These are phyloP conservation scores for Zeugodacus cucurbitae DNA, from an alignment of 1,140 invertebrate genomes.

Conservation along the genomic window DNA sequence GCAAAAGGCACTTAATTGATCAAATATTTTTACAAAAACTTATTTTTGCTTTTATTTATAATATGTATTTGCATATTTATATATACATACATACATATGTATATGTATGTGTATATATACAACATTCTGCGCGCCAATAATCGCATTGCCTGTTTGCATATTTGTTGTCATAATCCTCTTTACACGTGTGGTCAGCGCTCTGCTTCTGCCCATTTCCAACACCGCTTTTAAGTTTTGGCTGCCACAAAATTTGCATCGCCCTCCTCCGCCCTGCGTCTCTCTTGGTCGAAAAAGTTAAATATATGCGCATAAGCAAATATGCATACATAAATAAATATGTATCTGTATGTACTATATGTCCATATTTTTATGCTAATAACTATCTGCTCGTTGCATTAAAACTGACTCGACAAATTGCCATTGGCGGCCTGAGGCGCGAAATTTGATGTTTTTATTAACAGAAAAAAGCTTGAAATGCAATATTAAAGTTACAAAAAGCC, in stretches of 20 bases:
- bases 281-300: neutral
- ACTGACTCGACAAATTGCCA: neutral
- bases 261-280: no score
- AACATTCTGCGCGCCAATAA: neutral
- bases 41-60: neutral
- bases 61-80: neutral
- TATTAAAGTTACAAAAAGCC: neutral
- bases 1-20: slow-evolving; percentile 3
- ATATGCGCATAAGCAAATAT: neutral
- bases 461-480: neutral
- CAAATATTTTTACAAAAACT: neutral
- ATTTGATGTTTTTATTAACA: neutral
- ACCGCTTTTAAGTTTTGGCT: neutral
- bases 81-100: neutral
- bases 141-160: neutral
- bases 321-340: neutral
- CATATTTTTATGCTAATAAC: neutral
- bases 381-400: neutral
- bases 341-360: neutral
- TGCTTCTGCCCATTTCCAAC: neutral
- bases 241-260: neutral
- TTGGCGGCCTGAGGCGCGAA: neutral
- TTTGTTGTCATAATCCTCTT: slow-evolving; percentile 6
- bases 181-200: neutral
- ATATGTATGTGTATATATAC: neutral